Base-by-base conservation (phyloP, 2,888 invertebrate genomes). In the Stenchaetothrips biformis region DNA sequence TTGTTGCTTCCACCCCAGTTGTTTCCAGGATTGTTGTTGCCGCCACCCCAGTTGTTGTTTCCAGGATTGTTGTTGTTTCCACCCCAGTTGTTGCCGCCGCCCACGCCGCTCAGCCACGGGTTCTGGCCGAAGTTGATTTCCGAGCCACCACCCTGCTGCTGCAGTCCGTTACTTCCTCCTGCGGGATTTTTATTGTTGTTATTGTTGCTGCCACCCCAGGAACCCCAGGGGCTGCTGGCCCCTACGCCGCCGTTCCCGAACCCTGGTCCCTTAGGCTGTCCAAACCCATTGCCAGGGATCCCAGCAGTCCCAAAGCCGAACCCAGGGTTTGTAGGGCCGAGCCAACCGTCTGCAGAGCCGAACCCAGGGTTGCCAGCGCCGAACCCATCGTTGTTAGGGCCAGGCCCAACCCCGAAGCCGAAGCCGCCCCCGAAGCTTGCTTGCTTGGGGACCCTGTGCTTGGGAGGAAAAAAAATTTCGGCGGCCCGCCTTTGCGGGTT, bases 131-230 rank as follows among this genome's bases (percentile, higher is more conserved):
- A 77, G 79, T 79, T 59, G 79, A 27, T 62, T 2, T 78, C 21
- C n/a, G 18, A n/a, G 79, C 53, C 53, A 25, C 53, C 27, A 25
- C 27, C 27, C 18, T 79, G 37, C 62, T 37, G 18, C 62, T 79
- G 18, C 62, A 18, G 18, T 18, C 53, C 27, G 79, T 79, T 79
- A 25, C 27, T 37, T 18, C 27, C 27, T 48, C 18, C 18, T 48
- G 18, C 53, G 48, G 16, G 18, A 18, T 79, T 37, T 78, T 79
- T 79, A 59, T 79, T 62, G 79, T 79, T 37, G 62, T 79, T 79
- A 25, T 62, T 79, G 79, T 79, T 79, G 79, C 27, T 78, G 78
- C 37, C 37, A 4, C 37, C 37, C 37, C 37, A 37, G 37, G 37
- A 4, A 37, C 37, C 37, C 37, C 37, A 37, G 37, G 37, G 37